phyloP scores from a whole-genome alignment of 1,140 invertebrate species.

The Formica selysi region DNA sequence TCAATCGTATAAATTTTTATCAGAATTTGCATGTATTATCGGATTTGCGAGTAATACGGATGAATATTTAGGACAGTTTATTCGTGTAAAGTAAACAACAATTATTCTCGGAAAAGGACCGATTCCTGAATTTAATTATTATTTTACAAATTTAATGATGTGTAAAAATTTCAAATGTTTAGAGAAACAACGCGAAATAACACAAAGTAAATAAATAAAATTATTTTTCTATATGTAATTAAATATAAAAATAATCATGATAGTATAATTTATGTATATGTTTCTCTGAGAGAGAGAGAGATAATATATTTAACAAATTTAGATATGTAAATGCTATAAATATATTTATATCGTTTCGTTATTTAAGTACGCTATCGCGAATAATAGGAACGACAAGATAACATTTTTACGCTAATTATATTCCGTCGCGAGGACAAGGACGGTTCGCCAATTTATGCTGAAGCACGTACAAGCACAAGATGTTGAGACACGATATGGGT shows the following conservation, averaged over 20 bases:
- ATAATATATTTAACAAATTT: neutral
- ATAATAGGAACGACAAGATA: neutral
- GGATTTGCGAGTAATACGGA: neutral
- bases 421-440: slow-evolving; percentile 45
- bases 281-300: too few relatives aligned
- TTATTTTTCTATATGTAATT: neutral
- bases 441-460: slow-evolving; percentile 51
- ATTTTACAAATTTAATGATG: neutral
- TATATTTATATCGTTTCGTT: neutral
- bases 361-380: neutral
- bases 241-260: neutral
- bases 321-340: neutral
- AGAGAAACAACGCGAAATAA: neutral
- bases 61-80: neutral
- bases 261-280: neutral
- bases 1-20: neutral
- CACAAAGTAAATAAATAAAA: neutral
- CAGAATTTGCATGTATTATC: neutral
- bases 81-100: neutral
- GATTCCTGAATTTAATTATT: neutral
- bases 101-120: neutral
- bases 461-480: slow-evolving; percentile 58
- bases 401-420: neutral
- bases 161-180: neutral
- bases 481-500: slow-evolving; percentile 49